Base-by-base conservation (phyloP, 1,140 invertebrate genomes). In the Belonocnema kinseyi region DNA sequence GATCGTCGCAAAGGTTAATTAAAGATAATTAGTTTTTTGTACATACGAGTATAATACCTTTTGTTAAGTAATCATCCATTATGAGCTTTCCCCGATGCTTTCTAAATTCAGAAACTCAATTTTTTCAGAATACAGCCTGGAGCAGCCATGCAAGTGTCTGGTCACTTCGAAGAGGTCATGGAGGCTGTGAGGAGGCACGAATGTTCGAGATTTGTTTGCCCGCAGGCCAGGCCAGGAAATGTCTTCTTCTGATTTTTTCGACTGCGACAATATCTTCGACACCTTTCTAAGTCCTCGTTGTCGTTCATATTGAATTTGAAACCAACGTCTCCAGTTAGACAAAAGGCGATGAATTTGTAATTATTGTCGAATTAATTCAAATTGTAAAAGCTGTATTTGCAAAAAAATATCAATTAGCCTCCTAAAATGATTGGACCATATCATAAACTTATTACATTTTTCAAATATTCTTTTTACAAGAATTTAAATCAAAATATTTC, bases 161-260 rank as follows among this genome's bases (percentile, higher is more conserved):
- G 88, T 75, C 93, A 94, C 79, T 90, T 94, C 26, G 90, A 92
- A 71, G 93, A 94, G 80, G 93, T 94, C 19, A 94, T 94, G 92
- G 89, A 91, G 21, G 93, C 93, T 11, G 91, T 94, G 8, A 92
- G 92, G 82, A 89, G 85, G 51, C 89, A 92, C 83, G 92, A 94
- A 79, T 94, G 93, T 86, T 92, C 92, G 21, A 88, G 88, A 85
- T 94, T 94, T 85, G 80, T 86, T 26, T 94, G 93, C 76, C 89
- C 83, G 50, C 90, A 92, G 80, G 80, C 85, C 46, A 86, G 80
- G 81, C 81, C 86, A 5, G 80, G 77, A 19, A 87, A 87, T 54
- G 75, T 88, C 58, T 89, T 87, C 77, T 83, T 81, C 77, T 88
- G 75, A 78, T 73, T 46, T 51, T 58, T 17, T 10, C 19, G 40